Evolutionary conservation across 2,888 invertebrate species (phyloP), one percentile per base, ranked within the genome.

Genomic region (Arge pagana): DNA sequence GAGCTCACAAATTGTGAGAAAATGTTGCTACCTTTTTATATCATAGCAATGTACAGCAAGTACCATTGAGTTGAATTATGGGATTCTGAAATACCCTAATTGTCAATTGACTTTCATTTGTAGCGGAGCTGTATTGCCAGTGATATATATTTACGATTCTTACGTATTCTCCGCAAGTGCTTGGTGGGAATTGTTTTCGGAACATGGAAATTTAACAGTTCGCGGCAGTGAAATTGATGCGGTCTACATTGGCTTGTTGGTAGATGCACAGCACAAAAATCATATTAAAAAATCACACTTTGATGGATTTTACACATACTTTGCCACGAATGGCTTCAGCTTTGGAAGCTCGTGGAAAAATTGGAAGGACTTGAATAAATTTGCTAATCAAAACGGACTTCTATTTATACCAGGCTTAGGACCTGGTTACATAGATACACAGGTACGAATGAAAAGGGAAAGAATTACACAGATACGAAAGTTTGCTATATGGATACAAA

Each of bases 341-440:
- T 84, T 81, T 64, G 85, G 85, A 3, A 85, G 85, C 53, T 81
- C 83, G 1, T 83, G 82, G 82, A 82, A 82, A 66, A 82, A 82
- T 67, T 82, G 82, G 82, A 77, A 76, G 56, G 78, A 78, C 68
- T 66, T 81, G 8, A 80, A 76, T 66, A 81, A 79, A 40, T 84
- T 81, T 68, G 83, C 84, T 0, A 68, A 77, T 26, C 81, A 82
- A 56, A 83, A 83, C 62, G 78, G 79, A 53, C 76, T 86, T 59
- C 61, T 85, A 4, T 88, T 88, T 67, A 80, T 86, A 50, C 87
- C 87, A 8, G 85, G 86, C 13, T 81, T 88, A 6, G 86, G 86
- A 1, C 87, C 87, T 1, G 88, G 88, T 15, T 88, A 86, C 70
- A 80, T 84, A 4, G 87, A 88, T 62, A 83, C 84, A 1, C 80